Evolutionary conservation across 2,113 vertebrate species (phyloP).

Genomic region (Engraulis encrasicolus): DNA sequence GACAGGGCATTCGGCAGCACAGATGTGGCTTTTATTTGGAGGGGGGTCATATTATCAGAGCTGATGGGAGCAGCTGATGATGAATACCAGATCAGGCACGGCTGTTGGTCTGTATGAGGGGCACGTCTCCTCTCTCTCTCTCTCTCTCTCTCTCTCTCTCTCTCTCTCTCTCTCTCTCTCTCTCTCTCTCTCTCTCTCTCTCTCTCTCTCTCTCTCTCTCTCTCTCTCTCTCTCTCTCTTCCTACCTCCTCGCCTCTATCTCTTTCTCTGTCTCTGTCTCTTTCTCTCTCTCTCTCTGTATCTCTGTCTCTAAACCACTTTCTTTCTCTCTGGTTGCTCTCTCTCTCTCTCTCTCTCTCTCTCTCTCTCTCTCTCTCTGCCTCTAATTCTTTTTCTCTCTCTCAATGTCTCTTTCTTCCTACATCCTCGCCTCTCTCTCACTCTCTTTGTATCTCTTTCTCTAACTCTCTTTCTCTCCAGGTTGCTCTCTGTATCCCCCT

Average conservation of each 20-base stretch:
- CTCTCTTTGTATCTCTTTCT: not conserved
- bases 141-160: not conserved
- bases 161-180: not conserved
- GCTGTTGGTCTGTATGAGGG: not conserved
- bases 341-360: too few relatives aligned
- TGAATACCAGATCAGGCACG: not conserved
- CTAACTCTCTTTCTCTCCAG: not conserved
- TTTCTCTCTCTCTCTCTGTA: not conserved
- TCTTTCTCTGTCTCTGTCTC: too few relatives aligned
- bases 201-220: too few relatives aligned
- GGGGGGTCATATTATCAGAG: not conserved
- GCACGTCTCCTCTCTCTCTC: not conserved
- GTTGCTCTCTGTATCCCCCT: too few relatives aligned
- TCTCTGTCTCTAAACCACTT: not conserved
- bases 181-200: too few relatives aligned
- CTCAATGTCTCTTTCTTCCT: too few relatives aligned
- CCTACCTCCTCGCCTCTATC: not conserved
- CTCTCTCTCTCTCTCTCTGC: not conserved
- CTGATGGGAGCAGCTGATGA: not conserved
- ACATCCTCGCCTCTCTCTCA: conserved; percentile 2
- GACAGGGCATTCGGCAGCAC: not conserved
- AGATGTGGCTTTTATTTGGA: not conserved
- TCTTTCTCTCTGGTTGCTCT: too few relatives aligned
- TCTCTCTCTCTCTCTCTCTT: too few relatives aligned
- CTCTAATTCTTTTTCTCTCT: too few relatives aligned